These are phyloP conservation scores for Campaea margaritaria DNA, from an alignment of 2,888 invertebrate genomes.

Conservation along the genomic window DNA sequence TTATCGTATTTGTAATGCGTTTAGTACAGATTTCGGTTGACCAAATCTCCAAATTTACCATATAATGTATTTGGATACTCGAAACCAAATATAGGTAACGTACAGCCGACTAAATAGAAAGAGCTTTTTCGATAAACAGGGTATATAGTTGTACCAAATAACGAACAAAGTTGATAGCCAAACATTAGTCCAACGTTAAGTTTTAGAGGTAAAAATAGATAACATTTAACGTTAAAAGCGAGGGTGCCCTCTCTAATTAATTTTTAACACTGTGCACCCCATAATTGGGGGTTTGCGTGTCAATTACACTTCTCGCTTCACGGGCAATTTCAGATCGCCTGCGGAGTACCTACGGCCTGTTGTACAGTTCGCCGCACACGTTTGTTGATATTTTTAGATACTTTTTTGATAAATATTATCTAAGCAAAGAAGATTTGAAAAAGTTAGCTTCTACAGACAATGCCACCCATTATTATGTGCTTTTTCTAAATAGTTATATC, in stretches of 20 bases:
- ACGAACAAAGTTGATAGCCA: background rate
- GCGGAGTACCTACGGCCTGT: conserved; percentile 9
- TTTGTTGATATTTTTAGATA: conserved; percentile 11
- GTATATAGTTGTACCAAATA: too few species aligned
- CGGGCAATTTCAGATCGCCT: conserved; percentile 39
- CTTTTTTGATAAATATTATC: too few species aligned
- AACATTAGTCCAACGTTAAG: background rate
- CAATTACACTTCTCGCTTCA: conserved; percentile 61
- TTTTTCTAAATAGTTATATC: too few species aligned
- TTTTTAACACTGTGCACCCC: conserved; percentile 70
- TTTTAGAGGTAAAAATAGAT: conserved; percentile 11
- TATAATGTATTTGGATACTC: too few species aligned
- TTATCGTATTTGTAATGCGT: background rate
- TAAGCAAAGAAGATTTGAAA: too few species aligned
- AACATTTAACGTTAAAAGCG: conserved; percentile 47
- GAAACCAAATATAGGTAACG: too few species aligned
- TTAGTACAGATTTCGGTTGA: background rate
- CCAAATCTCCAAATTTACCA: background rate
- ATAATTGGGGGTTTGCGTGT: conserved; percentile 76
- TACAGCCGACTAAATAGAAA: too few species aligned
- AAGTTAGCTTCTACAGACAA: too few species aligned
- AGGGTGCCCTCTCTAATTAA: conserved; percentile 64
- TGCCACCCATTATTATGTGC: too few species aligned
- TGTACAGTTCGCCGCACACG: conserved; percentile 28
- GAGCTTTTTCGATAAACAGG: too few species aligned